phyloP scores from a whole-genome alignment of 2,888 invertebrate genomes.

The Macrophya annulata region DNA sequence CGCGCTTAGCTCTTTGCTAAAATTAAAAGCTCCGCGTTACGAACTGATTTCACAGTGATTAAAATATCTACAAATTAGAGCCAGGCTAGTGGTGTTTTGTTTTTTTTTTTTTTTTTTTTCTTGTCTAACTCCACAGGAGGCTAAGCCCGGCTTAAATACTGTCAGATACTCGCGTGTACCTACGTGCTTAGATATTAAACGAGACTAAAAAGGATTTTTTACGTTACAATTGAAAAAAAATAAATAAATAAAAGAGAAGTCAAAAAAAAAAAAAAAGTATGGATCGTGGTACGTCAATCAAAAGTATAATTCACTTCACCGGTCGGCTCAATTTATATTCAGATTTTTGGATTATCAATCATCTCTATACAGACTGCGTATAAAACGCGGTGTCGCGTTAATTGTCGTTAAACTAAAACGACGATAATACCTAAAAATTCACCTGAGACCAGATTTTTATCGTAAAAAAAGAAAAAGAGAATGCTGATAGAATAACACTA shows the following conservation, averaged over 20 bases:
- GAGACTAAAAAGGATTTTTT: not conserved
- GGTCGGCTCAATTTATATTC: no score
- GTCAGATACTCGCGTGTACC: not conserved
- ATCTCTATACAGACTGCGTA: no score
- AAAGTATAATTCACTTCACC: no score
- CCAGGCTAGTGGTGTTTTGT: not conserved
- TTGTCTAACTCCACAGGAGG: not conserved
- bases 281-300: no score
- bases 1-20: conserved; percentile 42
- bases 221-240: no score
- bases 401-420: no score
- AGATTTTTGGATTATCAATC: no score
- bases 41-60: conserved; percentile 37
- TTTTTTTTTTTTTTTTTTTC: not conserved
- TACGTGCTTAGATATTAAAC: not conserved
- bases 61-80: conserved; percentile 37
- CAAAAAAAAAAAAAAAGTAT: no score
- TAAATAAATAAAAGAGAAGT: no score
- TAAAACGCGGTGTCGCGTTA: no score
- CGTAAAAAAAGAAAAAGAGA: not conserved
- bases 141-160: conserved; percentile 17
- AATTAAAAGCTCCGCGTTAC: conserved; percentile 40
- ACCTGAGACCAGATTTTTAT: not conserved
- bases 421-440: no score
- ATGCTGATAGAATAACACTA: conserved; percentile 42